These are phyloP conservation scores for Micrasema longulum DNA, from an alignment of 1,140 invertebrate genomes.

Conservation along the genomic window DNA sequence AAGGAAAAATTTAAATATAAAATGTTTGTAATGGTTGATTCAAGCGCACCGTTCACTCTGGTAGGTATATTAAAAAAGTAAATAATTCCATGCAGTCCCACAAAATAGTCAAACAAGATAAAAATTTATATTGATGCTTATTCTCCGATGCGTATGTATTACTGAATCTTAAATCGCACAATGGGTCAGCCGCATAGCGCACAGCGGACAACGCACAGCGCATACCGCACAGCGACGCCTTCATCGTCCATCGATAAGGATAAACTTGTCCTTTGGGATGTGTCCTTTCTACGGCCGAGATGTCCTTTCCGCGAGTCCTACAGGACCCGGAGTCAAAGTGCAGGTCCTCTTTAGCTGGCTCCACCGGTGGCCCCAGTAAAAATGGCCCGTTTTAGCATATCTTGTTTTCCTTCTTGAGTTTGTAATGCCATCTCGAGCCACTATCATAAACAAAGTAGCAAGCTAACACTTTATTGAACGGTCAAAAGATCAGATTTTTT, in stretches of 20 bases:
- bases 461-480: slow-evolving; percentile 6
- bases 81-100: too few relatives aligned
- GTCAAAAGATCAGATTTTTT: too few relatives aligned
- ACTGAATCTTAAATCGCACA: too few relatives aligned
- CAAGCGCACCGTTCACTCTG: too few relatives aligned
- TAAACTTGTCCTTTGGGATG: slow-evolving; percentile 22
- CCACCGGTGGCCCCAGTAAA: slow-evolving; percentile 19
- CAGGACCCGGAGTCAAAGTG: slow-evolving; percentile 15
- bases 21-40: too few relatives aligned
- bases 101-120: too few relatives aligned
- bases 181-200: slow-evolving; percentile 3
- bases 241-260: slow-evolving; percentile 24
- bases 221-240: not conserved
- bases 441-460: slow-evolving; percentile 21
- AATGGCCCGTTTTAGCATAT: slow-evolving; percentile 34
- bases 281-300: not conserved
- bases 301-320: not conserved
- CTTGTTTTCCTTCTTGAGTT: slow-evolving; percentile 33
- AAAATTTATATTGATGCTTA: too few relatives aligned
- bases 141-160: too few relatives aligned
- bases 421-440: slow-evolving; percentile 7
- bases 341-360: slow-evolving; percentile 9
- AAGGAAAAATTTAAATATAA: too few relatives aligned
- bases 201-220: not conserved
- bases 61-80: too few relatives aligned